These are phyloP conservation scores for Lepidostoma basale DNA, from an alignment of 1,140 invertebrate species.

Conservation along the genomic window DNA sequence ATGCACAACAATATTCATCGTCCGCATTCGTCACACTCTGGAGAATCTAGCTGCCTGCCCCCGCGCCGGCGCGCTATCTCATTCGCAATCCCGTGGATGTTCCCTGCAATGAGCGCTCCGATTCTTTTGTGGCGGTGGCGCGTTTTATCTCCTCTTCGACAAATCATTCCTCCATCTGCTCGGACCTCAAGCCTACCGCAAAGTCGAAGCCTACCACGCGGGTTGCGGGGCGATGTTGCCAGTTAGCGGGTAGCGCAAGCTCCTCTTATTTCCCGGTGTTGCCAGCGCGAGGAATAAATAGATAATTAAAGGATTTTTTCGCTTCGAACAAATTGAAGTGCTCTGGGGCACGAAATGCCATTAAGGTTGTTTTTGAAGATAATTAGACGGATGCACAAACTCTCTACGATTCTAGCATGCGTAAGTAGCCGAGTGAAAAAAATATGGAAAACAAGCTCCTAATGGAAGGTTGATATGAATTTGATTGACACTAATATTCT, in stretches of 20 bases:
- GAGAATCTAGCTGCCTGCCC: not conserved
- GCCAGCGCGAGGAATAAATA: slow-evolving; percentile 19
- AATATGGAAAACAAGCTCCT: not conserved
- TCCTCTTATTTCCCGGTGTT: slow-evolving; percentile 8
- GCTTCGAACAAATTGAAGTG: slow-evolving; percentile 29
- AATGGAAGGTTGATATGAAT: not conserved
- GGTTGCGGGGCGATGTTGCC: slow-evolving; percentile 2
- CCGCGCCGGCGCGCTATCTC: not conserved
- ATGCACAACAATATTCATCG: slow-evolving; percentile 22
- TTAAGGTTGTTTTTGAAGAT: slow-evolving; percentile 29
- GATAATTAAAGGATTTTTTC: slow-evolving; percentile 31
- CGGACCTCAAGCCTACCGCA: slow-evolving; percentile 23
- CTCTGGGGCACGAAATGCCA: slow-evolving; percentile 28
- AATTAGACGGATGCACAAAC: slow-evolving; percentile 28
- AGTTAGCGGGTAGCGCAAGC: not conserved
- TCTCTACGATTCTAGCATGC: slow-evolving; percentile 11
- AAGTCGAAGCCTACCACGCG: slow-evolving; percentile 26
- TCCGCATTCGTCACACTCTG: not conserved
- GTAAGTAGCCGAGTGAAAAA: not conserved
- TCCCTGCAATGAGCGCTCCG: not conserved
- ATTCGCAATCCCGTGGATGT: slow-evolving; percentile 2
- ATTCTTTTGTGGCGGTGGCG: slow-evolving; percentile 21
- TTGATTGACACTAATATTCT: not conserved
- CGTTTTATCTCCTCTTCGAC: slow-evolving; percentile 14
- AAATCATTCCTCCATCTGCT: slow-evolving; percentile 8